Evolutionary conservation across 2,888 invertebrate genomes (phyloP).

Genomic region (Thalpophila matura): DNA sequence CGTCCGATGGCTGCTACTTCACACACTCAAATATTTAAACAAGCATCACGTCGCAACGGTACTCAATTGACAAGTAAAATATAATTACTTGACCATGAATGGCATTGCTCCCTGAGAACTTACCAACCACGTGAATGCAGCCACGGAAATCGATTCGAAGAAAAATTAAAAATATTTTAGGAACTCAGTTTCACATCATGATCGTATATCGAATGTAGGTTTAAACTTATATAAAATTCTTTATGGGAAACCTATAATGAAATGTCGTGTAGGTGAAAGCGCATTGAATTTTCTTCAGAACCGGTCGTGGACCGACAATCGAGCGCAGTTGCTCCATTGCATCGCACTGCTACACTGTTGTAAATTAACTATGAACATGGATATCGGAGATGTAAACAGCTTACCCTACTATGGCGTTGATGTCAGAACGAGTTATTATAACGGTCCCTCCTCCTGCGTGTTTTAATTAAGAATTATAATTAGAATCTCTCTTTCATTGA

Average conservation of each 20-base stretch:
- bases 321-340: constrained; percentile 38
- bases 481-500: constrained; percentile 33
- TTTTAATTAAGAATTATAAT: constrained; percentile 56
- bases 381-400: constrained; percentile 44
- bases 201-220: constrained; percentile 18
- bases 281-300: constrained; percentile 79
- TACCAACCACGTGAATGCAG: constrained; percentile 1
- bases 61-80: constrained; percentile 27
- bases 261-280: constrained; percentile 80
- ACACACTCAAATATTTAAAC: constrained; percentile 68
- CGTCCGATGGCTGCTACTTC: constrained; percentile 38
- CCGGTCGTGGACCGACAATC: constrained; percentile 71
- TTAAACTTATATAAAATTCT: constrained; percentile 49
- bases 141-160: neutral
- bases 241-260: constrained; percentile 72
- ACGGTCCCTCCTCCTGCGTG: constrained; percentile 36
- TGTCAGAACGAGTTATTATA: constrained; percentile 49
- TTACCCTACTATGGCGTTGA: constrained; percentile 37
- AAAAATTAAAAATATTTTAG: neutral
- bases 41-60: constrained; percentile 50
- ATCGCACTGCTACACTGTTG: constrained; percentile 30
- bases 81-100: constrained; percentile 20
- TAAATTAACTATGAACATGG: constrained; percentile 49
- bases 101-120: constrained; percentile 21
- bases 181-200: neutral